phyloP scores from a whole-genome alignment of 2,797 vertebrate genomes.

The Dromococcyx pavoninus region DNA sequence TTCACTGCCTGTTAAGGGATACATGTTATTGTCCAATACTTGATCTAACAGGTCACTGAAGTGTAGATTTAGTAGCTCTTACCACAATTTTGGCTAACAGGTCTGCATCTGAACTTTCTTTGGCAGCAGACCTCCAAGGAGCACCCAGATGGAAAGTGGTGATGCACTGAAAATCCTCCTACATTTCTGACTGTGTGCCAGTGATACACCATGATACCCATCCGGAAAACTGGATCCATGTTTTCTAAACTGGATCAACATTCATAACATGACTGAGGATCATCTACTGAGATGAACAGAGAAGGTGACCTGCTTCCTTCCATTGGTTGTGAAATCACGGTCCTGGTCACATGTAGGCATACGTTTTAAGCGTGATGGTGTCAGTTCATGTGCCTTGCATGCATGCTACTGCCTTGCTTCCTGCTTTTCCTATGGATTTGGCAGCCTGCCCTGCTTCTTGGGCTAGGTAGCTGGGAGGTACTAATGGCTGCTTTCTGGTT shows the following conservation, averaged over 20 bases:
- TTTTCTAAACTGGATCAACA: neutral
- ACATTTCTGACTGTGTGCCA: neutral
- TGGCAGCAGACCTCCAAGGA: neutral
- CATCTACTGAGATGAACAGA: neutral
- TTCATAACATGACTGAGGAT: neutral
- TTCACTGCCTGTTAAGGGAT: neutral
- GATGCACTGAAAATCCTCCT: neutral
- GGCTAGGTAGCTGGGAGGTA: neutral
- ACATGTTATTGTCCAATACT: neutral
- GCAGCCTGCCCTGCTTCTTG: neutral
- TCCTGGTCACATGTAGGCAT: neutral
- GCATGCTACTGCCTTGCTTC: neutral
- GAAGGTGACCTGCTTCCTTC: neutral
- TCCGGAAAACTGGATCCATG: neutral
- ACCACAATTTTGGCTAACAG: neutral
- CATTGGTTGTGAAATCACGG: fast-evolving
- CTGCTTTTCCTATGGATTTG: neutral
- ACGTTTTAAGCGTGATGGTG: fast-evolving
- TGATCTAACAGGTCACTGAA: neutral
- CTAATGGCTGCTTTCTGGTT: neutral
- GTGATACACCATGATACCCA: neutral
- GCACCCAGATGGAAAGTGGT: neutral
- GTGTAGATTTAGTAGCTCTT: neutral
- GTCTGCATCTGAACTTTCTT: neutral
- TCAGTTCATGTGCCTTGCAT: neutral